Base-by-base conservation (phyloP, 2,797 vertebrate genomes). In the Hylomyscus alleni region DNA sequence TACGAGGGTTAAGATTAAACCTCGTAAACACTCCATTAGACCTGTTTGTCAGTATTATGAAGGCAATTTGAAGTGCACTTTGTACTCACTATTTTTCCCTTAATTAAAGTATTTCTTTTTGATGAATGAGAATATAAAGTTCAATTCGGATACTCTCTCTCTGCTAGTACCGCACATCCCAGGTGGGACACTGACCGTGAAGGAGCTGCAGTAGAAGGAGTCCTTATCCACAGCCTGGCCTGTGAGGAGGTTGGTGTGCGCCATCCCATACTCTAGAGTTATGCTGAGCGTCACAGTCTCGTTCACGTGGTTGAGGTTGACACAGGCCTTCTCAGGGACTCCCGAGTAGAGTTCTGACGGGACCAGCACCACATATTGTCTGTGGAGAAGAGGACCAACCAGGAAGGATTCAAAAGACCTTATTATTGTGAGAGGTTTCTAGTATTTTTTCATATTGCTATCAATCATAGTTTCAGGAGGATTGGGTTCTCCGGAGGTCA, bases 221-320 rank as follows among this genome's bases (percentile, higher is more conserved):
- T 92, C 73, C 34, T 82, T 93, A 13, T 98, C 76, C 0, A 97
- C 62, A 69, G 97, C 94, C 50, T 93, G 22, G 0, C 97, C 82
- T 0, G 89, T 75, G 34, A 99, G 95, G 54, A 97, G 94, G 77
- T 91, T 20, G 54, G 72, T 97, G 69, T 2, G 85, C n/a, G 97
- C 95, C 6, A 0, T 6, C 6, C 29, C 31, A 0, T 80, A 44
- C 9, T 98, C 97, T 0, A 99, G 75, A 0, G 50, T 95, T 44
- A 96, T 2, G 13, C 72, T 98, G 82, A 98, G 92, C 0, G 88
- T 97, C 95, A 98, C 97, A 0, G 98, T 96, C 77, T 98, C 98
- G 0, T 98, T 99, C 97, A 99, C 94, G 85, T 98, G 62, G 56
- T 50, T 97, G 81, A 99, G 93, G 56, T 98, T 80, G 44, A 98